These are phyloP conservation scores for Micromesistius poutassou DNA, from an alignment of 2,797 vertebrate genomes.

Conservation along the genomic window DNA sequence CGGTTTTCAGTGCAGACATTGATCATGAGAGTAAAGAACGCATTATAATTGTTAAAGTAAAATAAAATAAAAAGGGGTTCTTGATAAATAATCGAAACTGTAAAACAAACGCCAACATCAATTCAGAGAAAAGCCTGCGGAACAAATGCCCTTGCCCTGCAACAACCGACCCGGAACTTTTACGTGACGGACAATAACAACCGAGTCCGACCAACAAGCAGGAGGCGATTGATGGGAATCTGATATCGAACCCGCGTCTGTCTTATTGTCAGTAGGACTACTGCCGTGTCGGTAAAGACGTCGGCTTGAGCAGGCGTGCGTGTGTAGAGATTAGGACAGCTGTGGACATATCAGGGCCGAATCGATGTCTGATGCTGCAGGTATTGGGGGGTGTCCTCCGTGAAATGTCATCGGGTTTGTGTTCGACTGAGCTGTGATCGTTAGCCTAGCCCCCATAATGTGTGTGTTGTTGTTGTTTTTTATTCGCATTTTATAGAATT, in stretches of 20 bases:
- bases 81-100: background rate
- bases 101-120: background rate
- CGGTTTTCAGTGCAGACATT: background rate
- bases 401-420: background rate
- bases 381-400: slow-evolving; percentile 47
- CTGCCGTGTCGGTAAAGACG: background rate
- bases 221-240: background rate
- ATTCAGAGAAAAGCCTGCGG: slow-evolving; percentile 26
- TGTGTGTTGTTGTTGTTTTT: background rate
- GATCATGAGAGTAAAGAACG: background rate
- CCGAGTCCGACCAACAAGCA: background rate
- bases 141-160: slow-evolving; percentile 23
- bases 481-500: slow-evolving; percentile 49
- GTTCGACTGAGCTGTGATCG: background rate
- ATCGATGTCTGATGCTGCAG: slow-evolving; percentile 74
- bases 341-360: slow-evolving; percentile 25
- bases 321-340: slow-evolving; percentile 7
- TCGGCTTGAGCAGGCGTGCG: background rate
- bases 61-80: background rate
- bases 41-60: background rate
- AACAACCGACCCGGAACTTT: slow-evolving; percentile 38
- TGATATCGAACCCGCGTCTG: background rate
- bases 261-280: background rate
- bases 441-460: background rate
- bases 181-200: slow-evolving; percentile 62